phyloP scores from a whole-genome alignment of 2,113 vertebrate species.

The Raja brachyura region DNA sequence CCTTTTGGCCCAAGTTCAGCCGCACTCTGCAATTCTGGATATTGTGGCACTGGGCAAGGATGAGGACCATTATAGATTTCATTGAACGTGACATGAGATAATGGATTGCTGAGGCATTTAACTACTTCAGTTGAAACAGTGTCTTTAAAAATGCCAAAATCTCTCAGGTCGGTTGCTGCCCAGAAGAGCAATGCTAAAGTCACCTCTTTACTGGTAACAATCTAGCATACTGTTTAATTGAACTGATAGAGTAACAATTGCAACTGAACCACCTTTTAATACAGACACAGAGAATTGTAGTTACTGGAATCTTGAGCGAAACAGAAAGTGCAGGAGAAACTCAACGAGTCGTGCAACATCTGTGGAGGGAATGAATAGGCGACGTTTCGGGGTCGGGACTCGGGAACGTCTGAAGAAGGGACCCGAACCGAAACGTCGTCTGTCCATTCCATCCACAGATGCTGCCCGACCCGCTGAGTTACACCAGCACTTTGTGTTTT shows the following conservation, averaged over 20 bases:
- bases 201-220: background rate
- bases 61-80: background rate
- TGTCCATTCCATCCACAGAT: too few species aligned
- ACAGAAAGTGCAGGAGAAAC: too few species aligned
- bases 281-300: background rate
- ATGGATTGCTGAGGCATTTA: background rate
- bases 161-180: background rate
- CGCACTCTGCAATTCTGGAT: background rate
- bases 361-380: too few species aligned
- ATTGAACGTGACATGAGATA: background rate
- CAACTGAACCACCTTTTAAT: background rate
- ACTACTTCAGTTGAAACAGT: background rate
- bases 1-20: background rate
- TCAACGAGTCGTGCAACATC: too few species aligned
- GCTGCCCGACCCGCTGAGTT: too few species aligned
- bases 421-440: too few species aligned
- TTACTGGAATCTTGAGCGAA: too few species aligned
- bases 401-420: too few species aligned
- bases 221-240: background rate
- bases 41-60: background rate
- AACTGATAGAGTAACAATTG: background rate
- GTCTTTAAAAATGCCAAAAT: background rate
- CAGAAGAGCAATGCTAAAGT: background rate
- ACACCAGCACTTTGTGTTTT: too few species aligned
- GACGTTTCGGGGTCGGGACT: too few species aligned